phyloP scores from a whole-genome alignment of 2,113 vertebrate genomes.

The Bolborhynchus lineola region DNA sequence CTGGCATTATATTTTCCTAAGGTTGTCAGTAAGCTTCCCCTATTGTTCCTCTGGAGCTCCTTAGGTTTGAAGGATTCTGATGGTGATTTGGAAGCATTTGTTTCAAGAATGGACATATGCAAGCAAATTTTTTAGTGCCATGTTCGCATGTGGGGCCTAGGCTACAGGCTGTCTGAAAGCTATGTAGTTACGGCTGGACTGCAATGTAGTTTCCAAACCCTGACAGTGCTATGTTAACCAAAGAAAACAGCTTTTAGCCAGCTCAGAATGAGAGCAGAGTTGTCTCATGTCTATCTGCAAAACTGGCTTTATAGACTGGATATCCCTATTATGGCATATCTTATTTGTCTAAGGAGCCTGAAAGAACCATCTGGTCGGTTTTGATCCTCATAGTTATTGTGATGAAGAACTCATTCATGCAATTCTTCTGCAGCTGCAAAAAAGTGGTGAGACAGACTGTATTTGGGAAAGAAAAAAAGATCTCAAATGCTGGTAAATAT shows the following conservation, averaged over 20 bases:
- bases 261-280: background rate
- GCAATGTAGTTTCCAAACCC: background rate
- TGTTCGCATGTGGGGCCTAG: background rate
- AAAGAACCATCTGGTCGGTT: constrained; percentile 22
- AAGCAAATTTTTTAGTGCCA: background rate
- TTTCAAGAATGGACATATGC: background rate
- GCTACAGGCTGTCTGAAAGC: background rate
- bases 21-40: background rate
- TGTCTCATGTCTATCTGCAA: background rate
- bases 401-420: constrained; percentile 46
- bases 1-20: background rate
- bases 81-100: background rate
- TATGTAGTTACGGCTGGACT: background rate
- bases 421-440: constrained; percentile 51
- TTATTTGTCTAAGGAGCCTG: constrained; percentile 12
- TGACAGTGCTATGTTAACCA: background rate
- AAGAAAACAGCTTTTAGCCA: background rate
- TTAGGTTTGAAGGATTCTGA: background rate
- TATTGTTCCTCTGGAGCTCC: background rate
- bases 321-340: background rate
- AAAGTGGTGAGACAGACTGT: constrained; percentile 38
- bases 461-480: background rate
- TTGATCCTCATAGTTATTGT: constrained; percentile 25
- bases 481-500: constrained; percentile 22
- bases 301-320: background rate